phyloP scores from a whole-genome alignment of 1,140 invertebrate species.

The Melitaea cinxia region DNA sequence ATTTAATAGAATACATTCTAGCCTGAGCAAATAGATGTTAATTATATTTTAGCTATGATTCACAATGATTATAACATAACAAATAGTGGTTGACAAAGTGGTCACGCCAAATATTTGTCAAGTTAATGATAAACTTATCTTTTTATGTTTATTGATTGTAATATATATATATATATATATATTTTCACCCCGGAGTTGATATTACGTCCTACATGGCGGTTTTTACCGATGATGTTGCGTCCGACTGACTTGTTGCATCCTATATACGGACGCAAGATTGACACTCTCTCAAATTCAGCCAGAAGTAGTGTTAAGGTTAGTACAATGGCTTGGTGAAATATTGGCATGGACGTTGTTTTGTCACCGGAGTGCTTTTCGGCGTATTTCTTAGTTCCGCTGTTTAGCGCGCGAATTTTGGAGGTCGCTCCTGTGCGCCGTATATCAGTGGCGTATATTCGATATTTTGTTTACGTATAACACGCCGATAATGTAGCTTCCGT shows the following conservation, averaged over 20 bases:
- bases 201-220: slow-evolving; percentile 26
- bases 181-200: too few relatives aligned
- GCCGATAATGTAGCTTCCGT: slow-evolving; percentile 17
- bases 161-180: slow-evolving; percentile 1
- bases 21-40: too few relatives aligned
- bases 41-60: too few relatives aligned
- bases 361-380: slow-evolving; percentile 25
- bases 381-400: slow-evolving; percentile 30
- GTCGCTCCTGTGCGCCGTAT: slow-evolving; percentile 14
- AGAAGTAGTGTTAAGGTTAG: slow-evolving; percentile 19
- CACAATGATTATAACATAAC: too few relatives aligned
- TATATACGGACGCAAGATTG: slow-evolving; percentile 1
- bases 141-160: too few relatives aligned
- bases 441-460: slow-evolving; percentile 24
- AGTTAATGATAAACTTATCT: too few relatives aligned
- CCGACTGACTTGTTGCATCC: slow-evolving; percentile 34
- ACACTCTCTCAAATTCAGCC: slow-evolving; percentile 22
- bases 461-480: slow-evolving; percentile 19
- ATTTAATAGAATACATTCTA: too few relatives aligned
- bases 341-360: slow-evolving; percentile 17
- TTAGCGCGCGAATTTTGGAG: slow-evolving; percentile 26
- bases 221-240: slow-evolving; percentile 35
- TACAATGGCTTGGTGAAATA: slow-evolving; percentile 10
- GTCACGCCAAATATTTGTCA: too few relatives aligned
- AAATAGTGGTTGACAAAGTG: too few relatives aligned